Conservation (phyloP, 2,888 invertebrate species). For the Andrena praecox region DNA sequence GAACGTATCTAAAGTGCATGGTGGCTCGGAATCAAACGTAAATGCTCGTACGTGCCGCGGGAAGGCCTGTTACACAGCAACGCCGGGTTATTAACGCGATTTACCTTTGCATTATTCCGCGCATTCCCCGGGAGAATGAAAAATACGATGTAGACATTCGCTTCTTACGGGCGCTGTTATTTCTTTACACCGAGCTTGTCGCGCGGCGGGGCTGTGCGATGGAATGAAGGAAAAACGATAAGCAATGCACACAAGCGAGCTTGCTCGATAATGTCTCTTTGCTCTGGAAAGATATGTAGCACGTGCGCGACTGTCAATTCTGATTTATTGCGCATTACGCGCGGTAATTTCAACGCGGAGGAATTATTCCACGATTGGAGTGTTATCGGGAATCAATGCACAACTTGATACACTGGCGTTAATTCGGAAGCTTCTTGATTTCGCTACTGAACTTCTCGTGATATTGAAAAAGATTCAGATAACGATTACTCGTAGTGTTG, state of each 20-base stretch:
- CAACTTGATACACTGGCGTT: too few relatives aligned
- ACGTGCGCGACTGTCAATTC: neutral
- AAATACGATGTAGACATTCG: constrained; percentile 27
- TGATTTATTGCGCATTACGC: neutral
- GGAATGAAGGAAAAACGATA: constrained; percentile 19
- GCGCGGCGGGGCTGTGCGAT: neutral
- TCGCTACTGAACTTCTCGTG: too few relatives aligned
- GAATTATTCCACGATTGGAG: neutral
- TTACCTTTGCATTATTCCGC: constrained; percentile 49
- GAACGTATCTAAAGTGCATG: constrained; percentile 37
- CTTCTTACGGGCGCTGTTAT: constrained; percentile 8
- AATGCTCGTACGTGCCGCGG: constrained; percentile 25
- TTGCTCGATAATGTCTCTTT: neutral
- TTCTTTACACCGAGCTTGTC: constrained; percentile 19
- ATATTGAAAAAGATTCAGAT: too few relatives aligned
- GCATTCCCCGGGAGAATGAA: constrained; percentile 4
- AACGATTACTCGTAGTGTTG: too few relatives aligned
- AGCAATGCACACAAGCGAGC: neutral
- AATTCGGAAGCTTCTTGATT: too few relatives aligned
- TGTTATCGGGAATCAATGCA: too few relatives aligned
- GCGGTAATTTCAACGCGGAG: neutral
- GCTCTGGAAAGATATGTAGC: neutral
- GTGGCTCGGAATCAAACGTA: constrained; percentile 39
- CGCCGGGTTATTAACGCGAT: constrained; percentile 54
- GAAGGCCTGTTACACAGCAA: constrained; percentile 21